phyloP scores from a whole-genome alignment of 2,888 invertebrate species.

The Chloromyia formosa region DNA sequence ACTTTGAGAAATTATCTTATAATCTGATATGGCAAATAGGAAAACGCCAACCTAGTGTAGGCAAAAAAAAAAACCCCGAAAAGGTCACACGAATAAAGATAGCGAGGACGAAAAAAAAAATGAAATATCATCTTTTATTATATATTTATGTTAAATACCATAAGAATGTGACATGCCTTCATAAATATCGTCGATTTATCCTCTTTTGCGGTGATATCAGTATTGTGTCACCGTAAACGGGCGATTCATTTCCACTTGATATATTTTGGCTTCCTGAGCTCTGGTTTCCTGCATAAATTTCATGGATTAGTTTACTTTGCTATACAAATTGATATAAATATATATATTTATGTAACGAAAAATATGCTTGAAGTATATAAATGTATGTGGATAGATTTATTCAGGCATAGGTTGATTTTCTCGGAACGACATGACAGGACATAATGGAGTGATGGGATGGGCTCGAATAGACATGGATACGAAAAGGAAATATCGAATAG shows the following conservation, averaged over 20 bases:
- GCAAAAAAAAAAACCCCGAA: neutral
- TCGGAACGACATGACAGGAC: too few relatives aligned
- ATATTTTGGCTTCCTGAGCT: slow-evolving; percentile 53
- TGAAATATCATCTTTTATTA: slow-evolving; percentile 44
- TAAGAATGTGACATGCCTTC: slow-evolving; percentile 46
- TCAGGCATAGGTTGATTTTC: too few relatives aligned
- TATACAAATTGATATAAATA: neutral
- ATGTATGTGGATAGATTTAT: too few relatives aligned
- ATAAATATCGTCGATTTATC: slow-evolving; percentile 57
- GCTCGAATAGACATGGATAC: too few relatives aligned
- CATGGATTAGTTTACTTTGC: slow-evolving; percentile 36
- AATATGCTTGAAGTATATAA: neutral
- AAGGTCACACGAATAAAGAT: neutral
- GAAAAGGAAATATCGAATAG: too few relatives aligned
- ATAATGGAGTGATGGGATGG: too few relatives aligned
- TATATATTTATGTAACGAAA: neutral
- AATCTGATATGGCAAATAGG: slow-evolving; percentile 5
- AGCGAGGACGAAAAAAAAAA: slow-evolving; percentile 35
- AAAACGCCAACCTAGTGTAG: neutral
- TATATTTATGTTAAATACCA: slow-evolving; percentile 48
- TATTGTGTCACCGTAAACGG: slow-evolving; percentile 59
- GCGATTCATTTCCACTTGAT: slow-evolving; percentile 57
- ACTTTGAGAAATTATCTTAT: neutral
- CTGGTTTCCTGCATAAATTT: slow-evolving; percentile 45
- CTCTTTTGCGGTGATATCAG: slow-evolving; percentile 57